Base-by-base conservation (phyloP, 2,888 invertebrate genomes). In the Agriopis leucophaearia region DNA sequence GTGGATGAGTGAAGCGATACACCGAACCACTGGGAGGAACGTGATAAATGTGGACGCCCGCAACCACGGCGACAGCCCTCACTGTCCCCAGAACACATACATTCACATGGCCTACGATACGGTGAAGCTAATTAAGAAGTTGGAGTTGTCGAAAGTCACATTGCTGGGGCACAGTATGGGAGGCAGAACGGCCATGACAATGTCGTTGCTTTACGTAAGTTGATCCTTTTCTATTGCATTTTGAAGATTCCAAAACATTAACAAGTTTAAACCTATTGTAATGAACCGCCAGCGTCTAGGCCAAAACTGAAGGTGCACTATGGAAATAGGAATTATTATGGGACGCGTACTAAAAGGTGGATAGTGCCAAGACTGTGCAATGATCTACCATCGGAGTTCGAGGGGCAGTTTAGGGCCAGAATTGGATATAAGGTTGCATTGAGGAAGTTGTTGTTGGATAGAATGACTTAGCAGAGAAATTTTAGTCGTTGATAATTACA, bases 81-180 rank as follows among this genome's bases (percentile, higher is more conserved):
- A 98, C 84, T 91, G 95, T 0, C 75, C 93, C 0, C 94, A 95
- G 3, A 97, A 98, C 89, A 95, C 95, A 0, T 99, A 98, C 82
- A 86, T 94, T 13, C 95, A 95, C 69, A 96, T 99, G 96, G 96
- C 96, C 0, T 88, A 90, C 64, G 92, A 92, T 69, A 85, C 91
- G 8, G 90, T 91, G 85, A 89, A 94, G 48, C 92, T 98, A 48
- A 88, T 97, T 69, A 92, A 95, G 74, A 95, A 96, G 71, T 86
- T 96, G 55, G 90, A 94, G 13, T 91, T 97, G 55, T 82, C 94
- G 0, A 96, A 96, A 84, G 95, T 96, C 1, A 92, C 96, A 7
- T 82, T 98, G n/a, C 87, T 99, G 79, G 99, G 99, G 0, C 99
- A 99, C 86, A 98, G 98, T 75, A 98, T 99, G 98, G 99, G 99